Conservation (phyloP, 2,888 invertebrate species). For the Willowsia nigromaculata region DNA sequence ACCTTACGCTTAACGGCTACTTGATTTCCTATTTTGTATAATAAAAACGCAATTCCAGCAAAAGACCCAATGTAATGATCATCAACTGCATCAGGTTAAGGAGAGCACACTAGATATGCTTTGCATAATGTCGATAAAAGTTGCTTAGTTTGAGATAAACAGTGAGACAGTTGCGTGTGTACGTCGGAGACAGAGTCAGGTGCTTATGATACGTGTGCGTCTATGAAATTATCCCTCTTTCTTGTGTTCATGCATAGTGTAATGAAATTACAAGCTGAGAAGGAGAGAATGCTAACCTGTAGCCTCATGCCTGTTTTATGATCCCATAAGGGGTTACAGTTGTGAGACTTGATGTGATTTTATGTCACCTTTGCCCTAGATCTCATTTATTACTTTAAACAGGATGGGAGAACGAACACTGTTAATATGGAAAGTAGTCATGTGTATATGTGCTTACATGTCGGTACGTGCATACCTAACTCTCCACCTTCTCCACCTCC, state of each 20-base stretch:
- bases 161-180: not conserved
- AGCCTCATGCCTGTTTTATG: conserved; percentile 64
- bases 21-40: conserved; percentile 15
- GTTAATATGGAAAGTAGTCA: conserved; percentile 48
- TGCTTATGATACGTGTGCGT: not conserved
- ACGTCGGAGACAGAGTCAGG: not conserved
- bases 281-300: conserved; percentile 57
- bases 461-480: not conserved
- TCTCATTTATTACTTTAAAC: conserved; percentile 69
- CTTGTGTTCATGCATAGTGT: conserved; percentile 49
- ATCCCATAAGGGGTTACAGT: conserved; percentile 66
- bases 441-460: not conserved
- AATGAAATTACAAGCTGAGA: conserved; percentile 61
- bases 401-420: conserved; percentile 26
- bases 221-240: conserved; percentile 12
- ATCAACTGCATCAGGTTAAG: not conserved
- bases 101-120: not conserved
- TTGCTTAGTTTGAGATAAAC: not conserved
- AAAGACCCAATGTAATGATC: conserved; percentile 22
- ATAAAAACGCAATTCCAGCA: conserved; percentile 21
- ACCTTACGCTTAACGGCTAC: not conserved
- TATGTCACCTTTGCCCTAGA: conserved; percentile 74
- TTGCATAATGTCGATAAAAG: not conserved
- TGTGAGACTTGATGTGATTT: conserved; percentile 74
- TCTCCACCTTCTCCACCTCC: not conserved